Evolutionary conservation across 1,140 invertebrate species (phyloP).

Genomic region (Megalonaias nervosa): DNA sequence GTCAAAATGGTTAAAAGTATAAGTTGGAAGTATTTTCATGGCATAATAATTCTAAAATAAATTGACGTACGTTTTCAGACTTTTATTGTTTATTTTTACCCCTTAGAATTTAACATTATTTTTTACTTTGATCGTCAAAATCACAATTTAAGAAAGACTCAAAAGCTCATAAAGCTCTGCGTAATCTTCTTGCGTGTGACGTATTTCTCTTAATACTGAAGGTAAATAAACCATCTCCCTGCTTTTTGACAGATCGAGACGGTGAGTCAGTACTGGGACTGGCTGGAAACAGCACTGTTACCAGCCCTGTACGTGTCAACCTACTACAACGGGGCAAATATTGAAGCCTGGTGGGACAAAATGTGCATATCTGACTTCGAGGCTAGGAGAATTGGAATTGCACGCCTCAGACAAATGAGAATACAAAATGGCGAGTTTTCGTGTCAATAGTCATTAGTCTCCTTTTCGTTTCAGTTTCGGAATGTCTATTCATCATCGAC

Average conservation of each 20-base stretch:
- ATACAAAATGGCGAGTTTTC: conserved; percentile 65
- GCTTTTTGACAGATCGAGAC: conserved; percentile 49
- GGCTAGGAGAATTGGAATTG: conserved; percentile 65
- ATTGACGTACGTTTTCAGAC: too few species aligned
- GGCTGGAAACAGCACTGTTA: conserved; percentile 61
- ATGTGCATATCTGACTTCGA: conserved; percentile 60
- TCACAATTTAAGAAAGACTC: neutral
- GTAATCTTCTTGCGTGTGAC: neutral
- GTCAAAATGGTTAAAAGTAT: too few species aligned
- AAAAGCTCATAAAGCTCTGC: neutral
- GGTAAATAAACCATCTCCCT: neutral
- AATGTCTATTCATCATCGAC: too few species aligned
- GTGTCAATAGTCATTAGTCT: neutral
- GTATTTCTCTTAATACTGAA: neutral
- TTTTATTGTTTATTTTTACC: too few species aligned
- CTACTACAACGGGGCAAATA: conserved; percentile 62
- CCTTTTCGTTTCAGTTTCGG: too few species aligned
- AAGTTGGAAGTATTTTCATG: too few species aligned
- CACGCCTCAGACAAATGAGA: conserved; percentile 65
- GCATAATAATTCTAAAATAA: too few species aligned
- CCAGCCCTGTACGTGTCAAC: conserved; percentile 61
- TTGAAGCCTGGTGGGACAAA: conserved; percentile 65
- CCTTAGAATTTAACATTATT: too few species aligned
- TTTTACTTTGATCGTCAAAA: conserved; percentile 6
- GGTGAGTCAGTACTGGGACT: conserved; percentile 58